Conservation (phyloP, 2,888 invertebrate species). For the Nephrotoma appendiculata region DNA sequence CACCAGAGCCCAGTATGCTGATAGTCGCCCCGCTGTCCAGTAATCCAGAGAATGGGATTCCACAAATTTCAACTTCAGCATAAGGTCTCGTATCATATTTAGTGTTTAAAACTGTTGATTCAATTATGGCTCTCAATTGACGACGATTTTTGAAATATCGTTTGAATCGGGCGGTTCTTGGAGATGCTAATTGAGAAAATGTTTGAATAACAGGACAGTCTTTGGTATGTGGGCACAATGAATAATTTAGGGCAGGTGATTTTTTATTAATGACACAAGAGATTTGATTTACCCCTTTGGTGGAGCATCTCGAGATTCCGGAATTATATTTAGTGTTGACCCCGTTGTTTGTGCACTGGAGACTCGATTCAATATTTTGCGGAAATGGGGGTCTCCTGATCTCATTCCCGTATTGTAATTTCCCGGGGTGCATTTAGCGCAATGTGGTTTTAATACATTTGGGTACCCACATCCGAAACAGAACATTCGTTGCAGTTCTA, state of each 20-base stretch:
- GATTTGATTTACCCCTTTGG: background rate
- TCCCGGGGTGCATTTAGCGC: too few relatives aligned
- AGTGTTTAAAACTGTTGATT: background rate
- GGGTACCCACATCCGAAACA: background rate
- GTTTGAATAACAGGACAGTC: background rate
- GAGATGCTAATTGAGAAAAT: background rate
- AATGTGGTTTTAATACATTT: too few relatives aligned
- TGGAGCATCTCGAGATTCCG: background rate
- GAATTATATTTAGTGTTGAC: background rate
- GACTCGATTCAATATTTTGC: too few relatives aligned
- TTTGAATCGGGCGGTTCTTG: background rate
- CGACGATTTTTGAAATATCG: background rate
- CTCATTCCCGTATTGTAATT: too few relatives aligned
- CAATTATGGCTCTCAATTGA: background rate
- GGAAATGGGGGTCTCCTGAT: too few relatives aligned
- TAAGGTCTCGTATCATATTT: background rate
- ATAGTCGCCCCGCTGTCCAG: too few relatives aligned
- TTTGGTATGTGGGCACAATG: background rate
- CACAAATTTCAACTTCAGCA: background rate
- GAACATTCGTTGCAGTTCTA: background rate
- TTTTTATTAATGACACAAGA: too few relatives aligned
- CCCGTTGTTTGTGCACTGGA: background rate
- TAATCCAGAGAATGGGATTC: background rate
- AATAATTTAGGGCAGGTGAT: too few relatives aligned
- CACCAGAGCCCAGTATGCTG: too few relatives aligned